Evolutionary conservation across 2,888 invertebrate genomes (phyloP).

Genomic region (Brenthis hecate): DNA sequence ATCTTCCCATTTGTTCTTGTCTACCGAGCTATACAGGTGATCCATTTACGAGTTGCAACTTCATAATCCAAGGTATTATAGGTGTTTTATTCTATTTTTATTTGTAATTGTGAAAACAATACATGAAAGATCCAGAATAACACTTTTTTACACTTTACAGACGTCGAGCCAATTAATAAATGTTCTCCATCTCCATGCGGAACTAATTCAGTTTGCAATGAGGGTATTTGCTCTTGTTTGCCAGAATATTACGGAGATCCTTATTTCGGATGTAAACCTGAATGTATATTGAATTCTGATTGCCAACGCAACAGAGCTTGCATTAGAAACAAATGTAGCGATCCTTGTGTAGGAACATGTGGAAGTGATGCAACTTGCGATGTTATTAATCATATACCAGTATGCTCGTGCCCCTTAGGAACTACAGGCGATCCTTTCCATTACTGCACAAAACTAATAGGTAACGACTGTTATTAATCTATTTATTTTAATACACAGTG

Average conservation of each 20-base stretch:
- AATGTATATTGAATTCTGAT: conserved; percentile 89
- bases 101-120: background rate
- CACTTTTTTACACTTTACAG: conserved; percentile 49
- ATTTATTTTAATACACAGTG: background rate
- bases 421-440: conserved; percentile 85
- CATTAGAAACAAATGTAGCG: conserved; percentile 86
- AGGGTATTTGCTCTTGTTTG: conserved; percentile 87
- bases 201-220: conserved; percentile 83
- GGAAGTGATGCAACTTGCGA: conserved; percentile 83
- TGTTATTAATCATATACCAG: conserved; percentile 86
- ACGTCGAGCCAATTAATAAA: conserved; percentile 72
- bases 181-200: conserved; percentile 88
- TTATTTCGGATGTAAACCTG: conserved; percentile 88
- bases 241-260: conserved; percentile 89
- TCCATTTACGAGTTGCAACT: conserved; percentile 84
- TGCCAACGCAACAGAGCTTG: conserved; percentile 87
- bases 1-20: conserved; percentile 87
- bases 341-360: conserved; percentile 88
- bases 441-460: conserved; percentile 75
- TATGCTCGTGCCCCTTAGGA: conserved; percentile 85
- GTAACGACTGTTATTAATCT: conserved; percentile 46
- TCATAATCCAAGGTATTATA: conserved; percentile 55
- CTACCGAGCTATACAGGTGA: conserved; percentile 86
- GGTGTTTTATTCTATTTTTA: conserved; percentile 20
- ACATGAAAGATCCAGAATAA: background rate